Percentiles rank a stretch among this genome's conserved stretches.
These are phyloP conservation scores for Osmoderma eremita DNA, from an alignment of 2,888 invertebrate species.

Conservation along the genomic window DNA sequence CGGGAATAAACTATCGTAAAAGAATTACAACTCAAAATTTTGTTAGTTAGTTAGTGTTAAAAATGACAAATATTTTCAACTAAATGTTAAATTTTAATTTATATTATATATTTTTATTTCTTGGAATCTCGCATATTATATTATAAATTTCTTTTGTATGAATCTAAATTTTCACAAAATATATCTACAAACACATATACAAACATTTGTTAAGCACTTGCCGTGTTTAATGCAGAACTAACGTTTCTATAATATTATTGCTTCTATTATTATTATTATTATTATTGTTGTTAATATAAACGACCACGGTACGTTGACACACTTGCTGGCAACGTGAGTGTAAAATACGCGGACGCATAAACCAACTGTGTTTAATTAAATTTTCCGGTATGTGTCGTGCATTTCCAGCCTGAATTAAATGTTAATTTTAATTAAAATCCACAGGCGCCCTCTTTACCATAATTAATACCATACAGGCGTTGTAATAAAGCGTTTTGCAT, in stretches of 20 bases:
- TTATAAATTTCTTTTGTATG: no score
- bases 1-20: no score
- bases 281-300: conserved; percentile 21
- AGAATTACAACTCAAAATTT: no score
- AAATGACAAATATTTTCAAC: no score
- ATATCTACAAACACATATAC: no score
- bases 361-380: conserved; percentile 34
- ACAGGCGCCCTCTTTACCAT: conserved; percentile 26
- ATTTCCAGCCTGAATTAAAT: conserved; percentile 33
- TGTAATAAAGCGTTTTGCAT: not conserved
- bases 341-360: conserved; percentile 29
- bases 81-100: no score
- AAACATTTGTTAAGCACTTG: no score
- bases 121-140: no score
- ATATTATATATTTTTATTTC: no score
- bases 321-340: not conserved
- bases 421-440: conserved; percentile 39
- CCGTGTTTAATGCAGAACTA: not conserved
- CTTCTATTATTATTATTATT: conserved; percentile 16
- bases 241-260: no score
- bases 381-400: conserved; percentile 32
- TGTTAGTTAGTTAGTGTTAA: no score
- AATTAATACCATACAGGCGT: conserved; percentile 22
- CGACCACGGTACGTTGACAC: not conserved
- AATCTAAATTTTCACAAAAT: no score